These are phyloP conservation scores for Lymantria monacha DNA, from an alignment of 2,888 invertebrate species.

Conservation along the genomic window DNA sequence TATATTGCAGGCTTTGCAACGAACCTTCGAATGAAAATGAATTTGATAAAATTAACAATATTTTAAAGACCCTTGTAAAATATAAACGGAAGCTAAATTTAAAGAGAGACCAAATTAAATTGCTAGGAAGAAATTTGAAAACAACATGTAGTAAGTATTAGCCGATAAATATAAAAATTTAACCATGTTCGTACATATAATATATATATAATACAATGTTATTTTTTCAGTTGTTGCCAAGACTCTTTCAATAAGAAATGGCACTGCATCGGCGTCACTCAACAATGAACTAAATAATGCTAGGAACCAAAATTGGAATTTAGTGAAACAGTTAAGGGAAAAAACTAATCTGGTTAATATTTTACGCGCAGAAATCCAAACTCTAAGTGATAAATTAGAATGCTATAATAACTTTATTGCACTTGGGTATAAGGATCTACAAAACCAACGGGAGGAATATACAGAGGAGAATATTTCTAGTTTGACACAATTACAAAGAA, in stretches of 20 bases:
- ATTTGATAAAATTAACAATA: slow-evolving; percentile 9
- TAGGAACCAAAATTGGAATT: slow-evolving; percentile 40
- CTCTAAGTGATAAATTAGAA: slow-evolving; percentile 39
- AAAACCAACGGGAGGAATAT: slow-evolving; percentile 38
- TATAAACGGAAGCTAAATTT: slow-evolving; percentile 39
- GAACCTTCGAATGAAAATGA: not conserved
- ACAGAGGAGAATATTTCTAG: slow-evolving; percentile 30
- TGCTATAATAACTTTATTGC: slow-evolving; percentile 44
- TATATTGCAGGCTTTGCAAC: not conserved
- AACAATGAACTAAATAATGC: slow-evolving; percentile 36
- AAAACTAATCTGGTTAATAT: slow-evolving; percentile 31
- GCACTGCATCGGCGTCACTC: slow-evolving; percentile 40
- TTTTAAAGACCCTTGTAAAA: slow-evolving; percentile 33
- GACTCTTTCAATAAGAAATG: slow-evolving; percentile 45
- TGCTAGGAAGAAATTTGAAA: slow-evolving; percentile 45
- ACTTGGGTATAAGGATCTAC: slow-evolving; percentile 50
- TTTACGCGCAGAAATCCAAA: slow-evolving; percentile 39
- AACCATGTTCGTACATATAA: not conserved
- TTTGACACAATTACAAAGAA: slow-evolving; percentile 46
- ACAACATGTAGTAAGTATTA: slow-evolving; percentile 52
- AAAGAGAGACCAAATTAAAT: slow-evolving; percentile 43
- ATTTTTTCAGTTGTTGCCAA: slow-evolving; percentile 48
- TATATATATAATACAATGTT: not conserved
- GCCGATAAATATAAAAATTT: not conserved
- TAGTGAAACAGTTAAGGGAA: slow-evolving; percentile 35